phyloP scores from a whole-genome alignment of 1,140 invertebrate genomes.

The Micrasema minimum region DNA sequence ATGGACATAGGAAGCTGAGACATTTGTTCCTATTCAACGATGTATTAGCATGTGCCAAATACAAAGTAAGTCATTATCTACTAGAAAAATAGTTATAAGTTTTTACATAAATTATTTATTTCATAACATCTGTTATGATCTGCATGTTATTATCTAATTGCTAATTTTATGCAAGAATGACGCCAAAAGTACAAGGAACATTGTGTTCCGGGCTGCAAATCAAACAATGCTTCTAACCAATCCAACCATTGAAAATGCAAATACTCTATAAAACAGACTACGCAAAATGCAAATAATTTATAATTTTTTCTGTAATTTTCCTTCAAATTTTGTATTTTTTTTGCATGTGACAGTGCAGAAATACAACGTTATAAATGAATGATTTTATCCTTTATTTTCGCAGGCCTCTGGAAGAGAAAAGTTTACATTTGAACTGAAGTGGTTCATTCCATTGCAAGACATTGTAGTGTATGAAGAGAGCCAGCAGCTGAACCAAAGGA shows the following conservation, averaged over 20 bases:
- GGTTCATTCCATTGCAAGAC: constrained; percentile 88
- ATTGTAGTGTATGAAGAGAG: constrained; percentile 77
- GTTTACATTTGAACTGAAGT: constrained; percentile 92
- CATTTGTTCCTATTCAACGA: constrained; percentile 96
- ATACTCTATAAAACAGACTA: too few species aligned
- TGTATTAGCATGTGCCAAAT: constrained; percentile 94
- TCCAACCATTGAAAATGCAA: too few species aligned
- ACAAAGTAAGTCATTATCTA: constrained; percentile 72
- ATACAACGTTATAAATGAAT: too few species aligned
- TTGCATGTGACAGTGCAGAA: too few species aligned
- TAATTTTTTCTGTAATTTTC: too few species aligned
- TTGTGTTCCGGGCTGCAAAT: too few species aligned
- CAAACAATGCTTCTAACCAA: too few species aligned
- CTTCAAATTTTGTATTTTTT: too few species aligned
- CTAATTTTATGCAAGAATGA: neutral
- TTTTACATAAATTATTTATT: constrained; percentile 3
- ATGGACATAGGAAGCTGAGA: constrained; percentile 88
- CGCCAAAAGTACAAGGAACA: too few species aligned
- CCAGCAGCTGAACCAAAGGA: constrained; percentile 71
- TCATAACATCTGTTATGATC: constrained; percentile 5
- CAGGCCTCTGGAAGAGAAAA: constrained; percentile 84
- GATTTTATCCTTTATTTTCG: too few species aligned
- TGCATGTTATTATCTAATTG: neutral
- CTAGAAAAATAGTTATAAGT: too few species aligned
- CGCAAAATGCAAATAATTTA: too few species aligned